Evolutionary conservation across 1,140 invertebrate species (phyloP).

Genomic region (Rhizoglyphus robini): DNA sequence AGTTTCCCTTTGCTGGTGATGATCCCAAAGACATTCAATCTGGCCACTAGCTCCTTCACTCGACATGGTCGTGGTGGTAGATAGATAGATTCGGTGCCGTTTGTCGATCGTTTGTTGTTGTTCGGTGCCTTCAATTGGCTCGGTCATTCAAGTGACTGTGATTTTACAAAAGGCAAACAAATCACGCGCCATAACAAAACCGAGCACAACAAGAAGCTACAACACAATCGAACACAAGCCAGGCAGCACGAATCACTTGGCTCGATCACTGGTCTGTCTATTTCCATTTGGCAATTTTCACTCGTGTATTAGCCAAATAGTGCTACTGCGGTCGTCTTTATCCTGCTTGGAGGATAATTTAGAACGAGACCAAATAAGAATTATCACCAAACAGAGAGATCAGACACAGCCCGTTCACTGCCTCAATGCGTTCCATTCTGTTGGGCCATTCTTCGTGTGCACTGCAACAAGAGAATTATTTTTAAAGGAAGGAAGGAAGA

Average conservation of each 20-base stretch:
- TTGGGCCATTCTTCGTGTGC: not conserved
- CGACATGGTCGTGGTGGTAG: no score
- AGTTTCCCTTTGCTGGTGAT: not conserved
- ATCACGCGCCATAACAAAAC: not conserved
- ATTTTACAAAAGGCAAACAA: not conserved
- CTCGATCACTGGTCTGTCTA: not conserved
- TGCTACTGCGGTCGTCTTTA: not conserved
- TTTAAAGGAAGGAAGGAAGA: slow-evolving; percentile 10
- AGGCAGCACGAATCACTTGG: no score
- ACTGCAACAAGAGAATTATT: not conserved
- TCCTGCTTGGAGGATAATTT: not conserved
- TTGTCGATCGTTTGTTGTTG: not conserved
- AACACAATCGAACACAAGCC: not conserved
- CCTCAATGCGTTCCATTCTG: no score
- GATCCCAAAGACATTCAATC: not conserved
- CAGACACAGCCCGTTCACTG: not conserved
- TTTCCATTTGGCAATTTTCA: not conserved
- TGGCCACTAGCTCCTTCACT: not conserved
- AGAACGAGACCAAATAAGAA: not conserved
- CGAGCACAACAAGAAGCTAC: not conserved
- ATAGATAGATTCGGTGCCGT: no score
- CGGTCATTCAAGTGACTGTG: not conserved
- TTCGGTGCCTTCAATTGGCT: not conserved
- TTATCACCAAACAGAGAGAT: not conserved
- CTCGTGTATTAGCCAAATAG: not conserved